Percentiles rank a stretch among this genome's conserved stretches.
Conservation (phyloP, 2,113 vertebrate species). For the Pelobates fuscus region DNA sequence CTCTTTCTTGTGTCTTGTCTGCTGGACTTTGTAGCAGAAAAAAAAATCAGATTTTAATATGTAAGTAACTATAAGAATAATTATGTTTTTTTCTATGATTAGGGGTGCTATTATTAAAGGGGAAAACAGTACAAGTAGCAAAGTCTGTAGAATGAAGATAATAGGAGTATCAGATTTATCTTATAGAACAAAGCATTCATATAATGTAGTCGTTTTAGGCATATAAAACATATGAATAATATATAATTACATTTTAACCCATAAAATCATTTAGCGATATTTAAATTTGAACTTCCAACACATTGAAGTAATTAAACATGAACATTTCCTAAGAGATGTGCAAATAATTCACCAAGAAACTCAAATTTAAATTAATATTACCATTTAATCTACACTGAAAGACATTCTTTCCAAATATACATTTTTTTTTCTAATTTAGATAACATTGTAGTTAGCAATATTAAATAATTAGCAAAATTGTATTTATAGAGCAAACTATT, state of each 20-base stretch:
- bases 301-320: background rate
- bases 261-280: background rate
- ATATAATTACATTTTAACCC: conserved; percentile 17
- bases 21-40: background rate
- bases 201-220: background rate
- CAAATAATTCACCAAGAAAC: conserved; percentile 7
- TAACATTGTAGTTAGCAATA: conserved; percentile 8
- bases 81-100: conserved; percentile 1
- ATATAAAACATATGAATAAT: conserved; percentile 3
- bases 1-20: background rate
- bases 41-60: background rate
- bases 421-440: conserved; percentile 25
- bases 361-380: conserved; percentile 10
- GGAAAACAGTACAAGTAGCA: conserved; percentile 2
- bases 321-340: background rate
- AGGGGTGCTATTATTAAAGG: background rate
- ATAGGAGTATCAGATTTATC: conserved; percentile 12
- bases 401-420: conserved; percentile 3
- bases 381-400: conserved; percentile 13
- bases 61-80: background rate
- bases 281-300: conserved; percentile 9
- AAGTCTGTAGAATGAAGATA: conserved; percentile 19
- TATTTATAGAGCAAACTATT: background rate
- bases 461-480: conserved; percentile 8
- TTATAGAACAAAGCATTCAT: conserved; percentile 8